These are phyloP conservation scores for Oceanites oceanicus DNA, from an alignment of 2,113 vertebrate genomes.

Conservation along the genomic window DNA sequence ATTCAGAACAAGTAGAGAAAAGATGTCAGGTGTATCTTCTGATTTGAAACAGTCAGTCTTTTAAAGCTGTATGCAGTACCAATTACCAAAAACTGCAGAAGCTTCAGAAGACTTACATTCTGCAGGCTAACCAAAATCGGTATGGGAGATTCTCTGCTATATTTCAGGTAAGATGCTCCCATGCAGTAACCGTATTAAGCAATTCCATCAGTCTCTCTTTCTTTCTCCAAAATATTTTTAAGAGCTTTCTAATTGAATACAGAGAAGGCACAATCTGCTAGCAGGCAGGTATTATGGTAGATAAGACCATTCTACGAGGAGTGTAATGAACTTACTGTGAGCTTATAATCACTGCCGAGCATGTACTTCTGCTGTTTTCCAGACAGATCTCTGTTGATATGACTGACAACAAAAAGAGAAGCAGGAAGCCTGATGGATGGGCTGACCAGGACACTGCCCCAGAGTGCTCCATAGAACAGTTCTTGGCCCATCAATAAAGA, in stretches of 20 bases:
- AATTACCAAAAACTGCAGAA: background rate
- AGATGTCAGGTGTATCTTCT: background rate
- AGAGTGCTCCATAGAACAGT: slow-evolving; percentile 88
- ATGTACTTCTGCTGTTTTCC: slow-evolving; percentile 84
- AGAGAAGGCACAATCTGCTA: background rate
- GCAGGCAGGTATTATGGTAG: background rate
- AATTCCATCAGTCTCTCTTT: background rate
- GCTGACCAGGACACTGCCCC: slow-evolving; percentile 87
- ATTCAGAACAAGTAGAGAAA: background rate
- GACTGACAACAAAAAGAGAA: slow-evolving; percentile 88
- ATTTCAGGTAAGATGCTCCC: background rate
- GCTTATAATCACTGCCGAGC: slow-evolving; percentile 84
- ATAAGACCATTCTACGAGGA: background rate
- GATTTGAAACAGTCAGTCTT: background rate
- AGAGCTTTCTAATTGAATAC: background rate
- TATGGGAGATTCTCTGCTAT: background rate
- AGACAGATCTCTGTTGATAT: slow-evolving; percentile 81
- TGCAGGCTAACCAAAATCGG: background rate
- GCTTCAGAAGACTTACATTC: background rate
- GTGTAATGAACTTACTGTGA: slow-evolving; percentile 79
- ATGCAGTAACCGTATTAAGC: background rate
- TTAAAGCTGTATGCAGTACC: background rate
- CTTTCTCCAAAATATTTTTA: background rate
- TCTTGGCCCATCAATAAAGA: slow-evolving; percentile 88
- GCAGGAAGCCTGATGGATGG: slow-evolving; percentile 87